phyloP scores from a whole-genome alignment of 2,888 invertebrate species.

The Andricus curvator region DNA sequence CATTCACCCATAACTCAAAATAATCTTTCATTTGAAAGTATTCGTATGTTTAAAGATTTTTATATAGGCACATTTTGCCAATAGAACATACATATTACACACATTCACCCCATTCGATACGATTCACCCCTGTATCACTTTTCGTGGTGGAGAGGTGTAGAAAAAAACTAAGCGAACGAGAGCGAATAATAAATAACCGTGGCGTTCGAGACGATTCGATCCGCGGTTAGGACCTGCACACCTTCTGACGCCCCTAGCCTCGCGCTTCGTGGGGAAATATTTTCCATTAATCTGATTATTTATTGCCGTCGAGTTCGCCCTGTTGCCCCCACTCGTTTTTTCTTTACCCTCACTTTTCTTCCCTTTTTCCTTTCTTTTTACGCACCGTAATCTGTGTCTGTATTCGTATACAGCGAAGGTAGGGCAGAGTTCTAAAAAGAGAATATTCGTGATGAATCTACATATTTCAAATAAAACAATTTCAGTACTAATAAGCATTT shows the following conservation, averaged over 20 bases:
- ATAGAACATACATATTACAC: background rate
- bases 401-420: background rate
- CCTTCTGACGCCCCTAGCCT: background rate
- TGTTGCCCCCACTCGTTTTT: constrained; percentile 11
- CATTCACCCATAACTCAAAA: background rate
- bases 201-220: constrained; percentile 20
- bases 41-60: background rate
- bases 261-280: constrained; percentile 61
- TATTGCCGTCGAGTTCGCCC: constrained; percentile 65
- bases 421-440: no score
- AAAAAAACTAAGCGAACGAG: constrained; percentile 26
- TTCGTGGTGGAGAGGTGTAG: background rate
- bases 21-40: background rate
- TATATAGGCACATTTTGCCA: background rate
- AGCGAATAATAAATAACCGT: constrained; percentile 35
- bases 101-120: background rate
- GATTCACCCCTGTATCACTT: constrained; percentile 16
- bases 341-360: constrained; percentile 8
- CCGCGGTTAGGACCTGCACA: constrained; percentile 11
- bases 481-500: no score
- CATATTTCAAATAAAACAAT: no score
- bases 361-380: background rate
- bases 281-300: constrained; percentile 74
- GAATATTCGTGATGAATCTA: no score
- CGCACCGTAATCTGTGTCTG: background rate